Base-by-base conservation (phyloP, 2,888 invertebrate genomes). In the Agrenia bidenticulata region DNA sequence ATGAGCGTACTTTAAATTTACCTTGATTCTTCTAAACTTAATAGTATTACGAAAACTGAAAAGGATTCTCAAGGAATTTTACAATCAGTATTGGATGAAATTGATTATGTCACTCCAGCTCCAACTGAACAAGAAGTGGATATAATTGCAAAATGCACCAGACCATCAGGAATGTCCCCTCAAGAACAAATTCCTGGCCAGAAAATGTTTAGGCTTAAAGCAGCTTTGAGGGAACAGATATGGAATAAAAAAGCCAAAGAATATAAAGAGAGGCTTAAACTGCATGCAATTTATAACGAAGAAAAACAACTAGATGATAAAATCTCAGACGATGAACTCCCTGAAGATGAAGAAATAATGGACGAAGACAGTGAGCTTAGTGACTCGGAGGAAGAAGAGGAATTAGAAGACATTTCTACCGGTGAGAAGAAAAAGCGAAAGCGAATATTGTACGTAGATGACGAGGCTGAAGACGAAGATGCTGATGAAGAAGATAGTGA, bases 401-500 rank as follows among this genome's bases (percentile, higher is more conserved):
- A 65, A 49, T 53, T 62, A 15, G 67, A 64, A 15, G 66, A 67
- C 19, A 66, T 64, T 73, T 83, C 81, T 62, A 77, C 79, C 21
- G 80, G 80, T 45, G 79, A 82, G 26, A 82, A 83, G 61, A 83
- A 84, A 62, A 83, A 84, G 69, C 81, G 82, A 58, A 53, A 65
- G 24, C 58, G 63, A n/a, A 37, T 61, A 9, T 57, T 27, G 7
- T 70, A 64, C 27, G 60, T 66, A 0, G 69, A 69, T 11, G 67
- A 68, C 32, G 71, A 66, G 60, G 81, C 81, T 71, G 76, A 79
- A 67, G 81, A 82, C 70, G 63, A 60, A 23, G 69, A 67, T 37
- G 49, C 55, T 23, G 61, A 61, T 55, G 65, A 64, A 23, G 63
- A 64, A 42, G 57, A 51, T 26, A 50, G 65, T 2, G 59, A 65